Evolutionary conservation across 2,888 invertebrate species (phyloP), one percentile per base, ranked within the genome.

Genomic region (Busseola fusca): DNA sequence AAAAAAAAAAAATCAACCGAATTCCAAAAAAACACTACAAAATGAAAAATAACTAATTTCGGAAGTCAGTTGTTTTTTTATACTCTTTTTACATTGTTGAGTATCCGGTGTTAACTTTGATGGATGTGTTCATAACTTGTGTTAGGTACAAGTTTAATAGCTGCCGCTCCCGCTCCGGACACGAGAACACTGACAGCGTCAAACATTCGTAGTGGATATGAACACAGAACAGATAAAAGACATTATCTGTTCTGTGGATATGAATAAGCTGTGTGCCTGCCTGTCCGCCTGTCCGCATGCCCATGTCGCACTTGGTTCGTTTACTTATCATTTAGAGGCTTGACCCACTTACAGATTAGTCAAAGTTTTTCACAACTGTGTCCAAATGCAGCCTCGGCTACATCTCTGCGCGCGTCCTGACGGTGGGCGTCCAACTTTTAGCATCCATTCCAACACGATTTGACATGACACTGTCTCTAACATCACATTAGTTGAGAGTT

Each of bases 291-390:
- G 45, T 7, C 21, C 18, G 7, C 7, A 1, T 48, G 37, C 10
- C 10, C 37, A 30, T 57, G 50, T 56, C 60, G 40, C 54, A 54
- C n/a, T 64, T 58, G 42, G 58, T 71, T 40, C 30, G 69, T 74
- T 75, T 54, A 27, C 63, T 40, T 80, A 67, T 56, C 59, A 64
- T 70, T 81, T 72, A 64, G 67, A 70, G 37, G 25, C 74, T 84
- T 84, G 83, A 84, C 80, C 80, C 62, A 74, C 70, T 78, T 37
- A 64, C 34, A 54, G 68, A 72, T 69, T 68, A 75, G 74, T 50
- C 78, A 83, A 83, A 80, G 85, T 68, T 80, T 68, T 69, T 74
- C 60, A 64, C 80, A 69, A 76, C 80, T 74, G 83, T 82, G 67
- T 74, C 76, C 78, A 71, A 84, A 83, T 78, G 73, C 52, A 37